Percentiles rank a stretch among this genome's conserved stretches.
Evolutionary conservation across 2,888 invertebrate genomes (phyloP).

Genomic region (Oscheius sp.): DNA sequence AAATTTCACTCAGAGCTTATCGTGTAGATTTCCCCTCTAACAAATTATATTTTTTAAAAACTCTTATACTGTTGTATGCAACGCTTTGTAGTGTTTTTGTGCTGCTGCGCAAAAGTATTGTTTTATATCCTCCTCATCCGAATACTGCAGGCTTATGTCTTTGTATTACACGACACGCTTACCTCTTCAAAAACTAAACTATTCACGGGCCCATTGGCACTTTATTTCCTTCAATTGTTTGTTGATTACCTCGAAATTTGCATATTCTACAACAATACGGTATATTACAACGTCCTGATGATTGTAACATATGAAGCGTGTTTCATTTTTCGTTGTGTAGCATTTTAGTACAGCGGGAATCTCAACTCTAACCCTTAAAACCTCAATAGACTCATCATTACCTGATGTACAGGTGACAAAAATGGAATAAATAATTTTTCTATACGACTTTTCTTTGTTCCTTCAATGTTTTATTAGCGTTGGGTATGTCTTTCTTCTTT

Average conservation of each 20-base stretch:
- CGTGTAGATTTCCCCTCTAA: background rate
- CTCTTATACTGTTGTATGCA: background rate
- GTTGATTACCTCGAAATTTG: background rate
- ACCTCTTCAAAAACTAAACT: no score
- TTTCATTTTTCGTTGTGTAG: background rate
- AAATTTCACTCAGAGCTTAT: background rate
- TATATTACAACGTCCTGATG: background rate
- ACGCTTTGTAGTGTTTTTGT: background rate
- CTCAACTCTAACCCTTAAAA: background rate
- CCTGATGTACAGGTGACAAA: background rate
- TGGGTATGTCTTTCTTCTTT: background rate
- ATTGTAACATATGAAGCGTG: background rate
- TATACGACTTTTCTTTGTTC: no score
- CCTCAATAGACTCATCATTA: background rate
- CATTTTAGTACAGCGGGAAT: conserved; percentile 8
- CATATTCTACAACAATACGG: conserved; percentile 8
- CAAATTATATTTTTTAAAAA: background rate
- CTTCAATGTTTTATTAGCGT: no score
- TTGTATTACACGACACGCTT: conserved; percentile 2
- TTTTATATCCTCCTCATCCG: background rate
- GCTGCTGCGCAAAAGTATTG: no score
- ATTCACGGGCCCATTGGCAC: background rate
- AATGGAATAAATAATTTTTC: no score
- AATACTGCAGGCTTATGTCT: background rate
- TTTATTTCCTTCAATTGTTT: background rate